phyloP scores from a whole-genome alignment of 2,797 vertebrate species.

The Orestias chungarensis region DNA sequence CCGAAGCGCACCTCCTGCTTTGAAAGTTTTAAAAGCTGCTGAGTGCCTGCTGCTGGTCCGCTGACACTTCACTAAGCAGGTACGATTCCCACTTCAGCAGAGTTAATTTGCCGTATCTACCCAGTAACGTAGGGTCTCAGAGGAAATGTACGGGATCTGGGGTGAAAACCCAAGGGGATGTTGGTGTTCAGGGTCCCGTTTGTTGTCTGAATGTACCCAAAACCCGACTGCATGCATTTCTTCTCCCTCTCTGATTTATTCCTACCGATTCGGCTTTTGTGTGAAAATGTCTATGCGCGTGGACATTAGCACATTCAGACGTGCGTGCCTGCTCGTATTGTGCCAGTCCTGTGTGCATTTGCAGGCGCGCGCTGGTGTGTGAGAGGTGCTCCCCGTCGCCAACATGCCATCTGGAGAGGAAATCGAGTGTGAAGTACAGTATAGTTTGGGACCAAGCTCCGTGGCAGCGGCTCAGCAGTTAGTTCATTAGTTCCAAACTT shows the following conservation, averaged over 20 bases:
- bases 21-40: conserved; percentile 10
- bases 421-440: conserved; percentile 99
- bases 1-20: conserved; percentile 5
- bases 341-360: conserved; percentile 46
- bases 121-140: not conserved
- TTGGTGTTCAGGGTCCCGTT: conserved; percentile 2
- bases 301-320: conserved; percentile 17
- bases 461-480: conserved; percentile 97
- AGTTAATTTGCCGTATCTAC: conserved; percentile 11
- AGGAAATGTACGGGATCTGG: conserved; percentile 1
- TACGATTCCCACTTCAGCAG: conserved; percentile 9
- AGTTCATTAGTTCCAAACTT: conserved; percentile 99
- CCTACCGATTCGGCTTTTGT: conserved; percentile 11
- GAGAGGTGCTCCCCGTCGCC: conserved; percentile 91
- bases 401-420: conserved; percentile 99
- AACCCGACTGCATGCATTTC: not conserved
- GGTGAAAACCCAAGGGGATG: conserved; percentile 1
- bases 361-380: conserved; percentile 66
- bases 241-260: not conserved
- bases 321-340: conserved; percentile 44
- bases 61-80: conserved; percentile 10
- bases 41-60: conserved; percentile 9
- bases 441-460: conserved; percentile 98
- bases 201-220: conserved; percentile 1
- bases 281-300: not conserved